Percentiles rank a stretch among this genome's conserved stretches.
Evolutionary conservation across 92 coral and sea anemone genomes (phyloP).

Genomic region (Bergia sp.): DNA sequence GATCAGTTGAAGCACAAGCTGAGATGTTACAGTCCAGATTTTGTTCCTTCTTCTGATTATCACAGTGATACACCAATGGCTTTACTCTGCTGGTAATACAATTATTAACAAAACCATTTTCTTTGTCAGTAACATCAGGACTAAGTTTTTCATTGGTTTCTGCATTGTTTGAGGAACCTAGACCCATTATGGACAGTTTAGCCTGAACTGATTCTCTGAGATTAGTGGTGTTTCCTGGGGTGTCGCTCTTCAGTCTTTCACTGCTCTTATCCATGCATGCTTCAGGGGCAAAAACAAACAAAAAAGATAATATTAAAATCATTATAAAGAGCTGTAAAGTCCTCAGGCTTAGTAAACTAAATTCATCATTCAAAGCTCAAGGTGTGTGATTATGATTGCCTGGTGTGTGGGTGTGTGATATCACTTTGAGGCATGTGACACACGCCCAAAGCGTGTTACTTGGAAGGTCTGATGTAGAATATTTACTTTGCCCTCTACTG

Average conservation of each 20-base stretch:
- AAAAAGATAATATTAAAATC: neutral
- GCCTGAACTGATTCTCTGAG: slow-evolving; percentile 14
- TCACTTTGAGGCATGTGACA: no score
- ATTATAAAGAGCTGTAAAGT: neutral
- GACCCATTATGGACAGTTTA: slow-evolving; percentile 23
- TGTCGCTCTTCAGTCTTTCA: slow-evolving; percentile 4
- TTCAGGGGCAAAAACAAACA: neutral
- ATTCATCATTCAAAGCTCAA: no score
- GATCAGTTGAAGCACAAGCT: neutral
- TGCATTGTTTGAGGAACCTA: neutral
- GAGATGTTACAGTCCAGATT: neutral
- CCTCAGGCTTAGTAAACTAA: neutral
- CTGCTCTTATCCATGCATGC: slow-evolving; percentile 11
- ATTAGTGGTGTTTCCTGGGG: neutral
- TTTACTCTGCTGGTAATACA: neutral
- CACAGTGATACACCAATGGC: neutral
- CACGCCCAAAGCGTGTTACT: no score
- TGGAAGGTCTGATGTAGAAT: no score
- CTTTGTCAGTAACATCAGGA: neutral
- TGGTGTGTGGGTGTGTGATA: no score
- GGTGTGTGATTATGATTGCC: no score
- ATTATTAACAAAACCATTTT: neutral
- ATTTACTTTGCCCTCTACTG: no score
- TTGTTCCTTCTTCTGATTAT: neutral
- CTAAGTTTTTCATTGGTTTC: neutral